Evolutionary conservation across 2,797 vertebrate genomes (phyloP).

Genomic region (Pseudomugil gertrudae): DNA sequence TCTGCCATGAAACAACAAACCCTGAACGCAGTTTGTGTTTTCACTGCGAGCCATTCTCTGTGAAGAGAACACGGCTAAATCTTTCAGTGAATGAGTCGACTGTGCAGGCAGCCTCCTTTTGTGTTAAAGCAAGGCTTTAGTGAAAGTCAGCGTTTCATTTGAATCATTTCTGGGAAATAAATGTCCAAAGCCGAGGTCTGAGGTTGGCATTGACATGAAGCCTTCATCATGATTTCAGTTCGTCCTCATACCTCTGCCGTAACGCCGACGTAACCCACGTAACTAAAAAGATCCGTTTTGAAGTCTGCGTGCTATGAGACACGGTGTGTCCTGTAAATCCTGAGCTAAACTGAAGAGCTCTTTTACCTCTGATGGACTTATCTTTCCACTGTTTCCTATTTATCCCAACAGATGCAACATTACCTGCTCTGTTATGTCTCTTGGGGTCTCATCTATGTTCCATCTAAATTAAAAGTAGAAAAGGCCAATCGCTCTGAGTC

Average conservation of each 20-base stretch:
- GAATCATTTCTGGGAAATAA: background rate
- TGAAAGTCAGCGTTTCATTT: background rate
- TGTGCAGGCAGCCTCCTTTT: too few relatives aligned
- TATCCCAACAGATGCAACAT: constrained; percentile 30
- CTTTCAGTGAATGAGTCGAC: too few relatives aligned
- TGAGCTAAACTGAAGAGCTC: constrained; percentile 47
- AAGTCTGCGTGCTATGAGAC: too few relatives aligned
- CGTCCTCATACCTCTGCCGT: constrained; percentile 42
- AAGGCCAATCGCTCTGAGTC: constrained; percentile 38
- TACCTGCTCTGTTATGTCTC: constrained; percentile 5
- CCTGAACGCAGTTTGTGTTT: too few relatives aligned
- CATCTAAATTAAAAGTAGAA: constrained; percentile 74
- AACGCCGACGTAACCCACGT: too few relatives aligned
- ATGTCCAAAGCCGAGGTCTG: background rate
- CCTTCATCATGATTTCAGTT: constrained; percentile 39
- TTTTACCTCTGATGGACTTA: constrained; percentile 4
- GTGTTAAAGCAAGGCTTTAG: background rate
- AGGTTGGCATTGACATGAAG: constrained; percentile 20
- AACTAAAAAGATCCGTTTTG: too few relatives aligned
- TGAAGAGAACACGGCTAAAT: too few relatives aligned
- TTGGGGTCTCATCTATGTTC: constrained; percentile 62
- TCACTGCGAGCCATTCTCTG: too few relatives aligned
- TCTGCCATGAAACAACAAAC: too few relatives aligned
- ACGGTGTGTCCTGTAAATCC: constrained; percentile 42
- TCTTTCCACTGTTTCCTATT: constrained; percentile 23